Base-by-base conservation (phyloP, 1,140 invertebrate genomes). In the Globodera rostochiensis region DNA sequence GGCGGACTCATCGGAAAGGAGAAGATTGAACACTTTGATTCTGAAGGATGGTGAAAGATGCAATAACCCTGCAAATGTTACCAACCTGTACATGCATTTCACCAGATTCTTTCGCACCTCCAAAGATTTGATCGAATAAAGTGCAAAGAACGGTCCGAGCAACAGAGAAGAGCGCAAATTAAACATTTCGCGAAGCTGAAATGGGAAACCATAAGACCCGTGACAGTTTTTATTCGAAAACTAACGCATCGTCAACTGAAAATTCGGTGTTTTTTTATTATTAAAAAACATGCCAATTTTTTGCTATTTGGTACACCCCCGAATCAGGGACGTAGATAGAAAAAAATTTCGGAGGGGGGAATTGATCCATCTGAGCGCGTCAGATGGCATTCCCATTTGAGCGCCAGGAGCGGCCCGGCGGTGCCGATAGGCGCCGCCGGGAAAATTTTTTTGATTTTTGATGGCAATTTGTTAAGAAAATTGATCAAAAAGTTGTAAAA, bases 1-100 rank as follows among this genome's bases (percentile, higher is more conserved):
- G 21, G 50, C 13, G n/a, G 53, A 21, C 9, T 78, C 77, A 70
- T 78, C 77, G 8, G 66, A 70, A 64, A 45, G 77, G 11, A 78
- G 77, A 0, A 78, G 6, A 78, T 70, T 69, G 50, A 78, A 78
- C 47, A 64, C 70, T n/a, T 78, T 21, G 19, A 64, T 64, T 64
- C 57, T 64, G 19, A 64, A 64, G 19, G 19, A 64, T 36, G 36
- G 36, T 19, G 19, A 64, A 60, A 5, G 11, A 19, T 19, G 19
- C 13, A 64, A 64, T 19, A 64, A 64, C 19, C 15, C 5, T 2
- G 3, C 11, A 64, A 3, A 6, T 2, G 19, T 4, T 0, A 64
- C 57, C 77, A 50, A 53, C 50, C 66, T 78, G 66, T 78, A 78
- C 77, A 78, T 70, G 69, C 77, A 78, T 19, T 70, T 66, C 21